Evolutionary conservation across 2,888 invertebrate species (phyloP), one percentile per base, ranked within the genome.

Genomic region (Cosmorhoe ocellata): DNA sequence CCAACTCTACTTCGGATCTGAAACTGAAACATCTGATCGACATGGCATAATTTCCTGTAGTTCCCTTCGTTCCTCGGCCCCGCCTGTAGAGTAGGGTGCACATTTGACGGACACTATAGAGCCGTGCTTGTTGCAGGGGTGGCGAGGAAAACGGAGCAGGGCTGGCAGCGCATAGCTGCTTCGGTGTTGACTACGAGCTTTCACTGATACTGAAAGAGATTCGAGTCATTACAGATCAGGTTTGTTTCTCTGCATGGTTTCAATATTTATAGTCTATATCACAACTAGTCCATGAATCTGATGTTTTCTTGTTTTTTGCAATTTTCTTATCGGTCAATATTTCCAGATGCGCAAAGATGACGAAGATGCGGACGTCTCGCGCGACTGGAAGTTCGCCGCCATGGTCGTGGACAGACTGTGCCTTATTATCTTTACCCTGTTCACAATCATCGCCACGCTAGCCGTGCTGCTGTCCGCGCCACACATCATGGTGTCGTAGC

Each of bases 351-450:
- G 97, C 87, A 96, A 96, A 90, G 97, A 98, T 84, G 98, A 99
- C 91, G 96, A 97, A 88, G 95, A 96, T 79, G 95, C 95, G 89
- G 97, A 97, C 90, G 93, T 98, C 87, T 95, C 97, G 89, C 96
- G 97, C 92, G 98, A 98, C 95, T 99, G 99, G 99, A 98, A 98
- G 93, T 99, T 98, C 92, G 98, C 98, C 90, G 98, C 98, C 91
- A 98, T 98, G 97, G 98, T 99, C 92, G 97, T 99, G 92, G 99
- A 99, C 94, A 95, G 98, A 94, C 94, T 98, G 94, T 99, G 99
- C 95, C 96, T 99, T 94, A 97, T 98, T 93, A 95, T 98, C 93
- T 99, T 99, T 95, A 97, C 98, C 92, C 94, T 97, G 92, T 98
- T 98, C 94, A 98, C 98, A 92, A 96, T 97, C 93, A 95, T 97